Conservation (phyloP, 2,888 invertebrate genomes). For the Liposcelis brunnea region DNA sequence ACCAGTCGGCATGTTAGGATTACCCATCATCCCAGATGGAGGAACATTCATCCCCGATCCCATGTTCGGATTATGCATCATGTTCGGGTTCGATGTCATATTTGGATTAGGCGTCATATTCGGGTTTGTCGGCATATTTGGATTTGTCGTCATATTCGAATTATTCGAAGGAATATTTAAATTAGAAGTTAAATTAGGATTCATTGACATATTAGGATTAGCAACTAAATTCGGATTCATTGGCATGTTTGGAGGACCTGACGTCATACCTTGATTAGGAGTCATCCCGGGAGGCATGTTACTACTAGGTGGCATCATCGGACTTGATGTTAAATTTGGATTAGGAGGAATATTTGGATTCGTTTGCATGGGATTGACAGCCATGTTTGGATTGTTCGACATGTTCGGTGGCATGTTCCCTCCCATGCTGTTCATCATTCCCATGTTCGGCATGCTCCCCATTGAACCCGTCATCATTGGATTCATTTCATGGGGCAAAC, state of each 20-base stretch:
- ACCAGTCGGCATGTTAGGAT: not conserved
- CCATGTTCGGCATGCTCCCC: slow-evolving; percentile 5
- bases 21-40: not conserved
- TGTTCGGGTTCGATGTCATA: slow-evolving; percentile 1
- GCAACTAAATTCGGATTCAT: not conserved
- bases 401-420: not conserved
- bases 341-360: too few relatives aligned
- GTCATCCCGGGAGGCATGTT: not conserved
- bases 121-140: slow-evolving; percentile 1
- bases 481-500: slow-evolving; percentile 5
- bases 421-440: slow-evolving; percentile 1
- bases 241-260: slow-evolving; percentile 1
- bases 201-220: too few relatives aligned
- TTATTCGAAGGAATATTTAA: not conserved
- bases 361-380: too few relatives aligned
- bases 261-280: not conserved
- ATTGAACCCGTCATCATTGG: not conserved
- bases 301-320: slow-evolving; percentile 3
- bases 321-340: not conserved
- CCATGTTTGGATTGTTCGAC: not conserved
- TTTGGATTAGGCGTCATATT: not conserved
- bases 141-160: not conserved
- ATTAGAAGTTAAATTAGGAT: not conserved
- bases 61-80: slow-evolving; percentile 3
- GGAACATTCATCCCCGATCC: not conserved